phyloP scores from a whole-genome alignment of 2,113 vertebrate species.

The Holacanthus passer region DNA sequence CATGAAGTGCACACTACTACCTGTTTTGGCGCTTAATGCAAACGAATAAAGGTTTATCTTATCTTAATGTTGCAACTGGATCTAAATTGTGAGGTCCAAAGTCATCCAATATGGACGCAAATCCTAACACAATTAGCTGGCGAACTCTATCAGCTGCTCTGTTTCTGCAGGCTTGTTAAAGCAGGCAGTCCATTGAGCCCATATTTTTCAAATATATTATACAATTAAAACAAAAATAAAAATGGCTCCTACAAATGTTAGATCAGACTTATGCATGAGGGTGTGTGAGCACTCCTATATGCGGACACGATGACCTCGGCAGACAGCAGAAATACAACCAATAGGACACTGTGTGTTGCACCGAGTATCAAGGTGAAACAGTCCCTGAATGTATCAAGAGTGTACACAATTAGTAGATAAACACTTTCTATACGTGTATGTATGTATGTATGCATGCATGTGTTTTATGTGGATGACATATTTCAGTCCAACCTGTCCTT shows the following conservation, averaged over 20 bases:
- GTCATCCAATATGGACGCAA: too few relatives aligned
- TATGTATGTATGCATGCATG: neutral
- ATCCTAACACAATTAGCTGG: too few relatives aligned
- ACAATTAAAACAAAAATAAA: neutral
- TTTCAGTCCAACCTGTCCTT: constrained; percentile 17
- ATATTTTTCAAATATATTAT: neutral
- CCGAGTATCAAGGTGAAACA: neutral
- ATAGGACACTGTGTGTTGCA: neutral
- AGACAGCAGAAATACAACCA: constrained; percentile 17
- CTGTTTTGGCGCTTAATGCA: too few relatives aligned
- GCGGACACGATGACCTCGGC: neutral
- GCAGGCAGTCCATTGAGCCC: neutral
- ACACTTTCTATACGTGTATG: neutral
- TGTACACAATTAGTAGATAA: neutral
- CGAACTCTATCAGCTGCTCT: neutral
- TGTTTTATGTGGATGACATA: constrained; percentile 2
- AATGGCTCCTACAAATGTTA: neutral
- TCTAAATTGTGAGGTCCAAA: too few relatives aligned
- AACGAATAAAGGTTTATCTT: too few relatives aligned
- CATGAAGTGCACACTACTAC: too few relatives aligned
- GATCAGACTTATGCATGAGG: neutral
- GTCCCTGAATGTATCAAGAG: neutral
- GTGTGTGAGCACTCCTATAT: neutral
- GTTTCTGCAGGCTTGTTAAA: neutral
- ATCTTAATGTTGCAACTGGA: too few relatives aligned